Conservation (phyloP, 2,888 invertebrate species). For the Allophyes oxyacanthae region DNA sequence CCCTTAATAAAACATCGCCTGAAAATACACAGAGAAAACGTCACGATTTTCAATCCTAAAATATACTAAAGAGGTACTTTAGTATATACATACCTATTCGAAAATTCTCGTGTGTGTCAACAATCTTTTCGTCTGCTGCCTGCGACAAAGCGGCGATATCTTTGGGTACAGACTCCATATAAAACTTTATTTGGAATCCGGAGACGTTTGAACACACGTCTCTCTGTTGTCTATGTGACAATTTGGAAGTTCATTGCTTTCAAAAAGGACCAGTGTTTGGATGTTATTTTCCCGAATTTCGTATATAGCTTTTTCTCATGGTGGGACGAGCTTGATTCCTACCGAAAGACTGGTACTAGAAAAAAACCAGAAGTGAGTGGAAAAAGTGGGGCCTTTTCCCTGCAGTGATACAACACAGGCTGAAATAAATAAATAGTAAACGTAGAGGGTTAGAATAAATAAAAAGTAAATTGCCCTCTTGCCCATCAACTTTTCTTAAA, state of each 20-base stretch:
- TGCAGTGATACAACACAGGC: no score
- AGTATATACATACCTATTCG: conserved; percentile 13
- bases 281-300: no score
- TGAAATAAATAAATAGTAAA: no score
- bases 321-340: no score
- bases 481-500: no score
- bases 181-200: conserved; percentile 43
- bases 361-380: no score
- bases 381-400: no score
- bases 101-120: conserved; percentile 25
- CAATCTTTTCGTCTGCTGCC: conserved; percentile 34
- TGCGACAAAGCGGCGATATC: conserved; percentile 33
- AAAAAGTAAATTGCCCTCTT: no score
- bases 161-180: conserved; percentile 32
- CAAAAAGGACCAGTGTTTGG: conserved; percentile 33
- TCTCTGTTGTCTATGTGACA: conserved; percentile 14
- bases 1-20: not conserved
- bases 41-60: not conserved
- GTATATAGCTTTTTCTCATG: no score
- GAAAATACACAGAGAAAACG: not conserved
- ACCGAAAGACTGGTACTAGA: no score
- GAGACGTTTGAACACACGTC: conserved; percentile 24
- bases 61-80: no score
- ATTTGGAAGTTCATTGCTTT: conserved; percentile 18
- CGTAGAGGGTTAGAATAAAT: no score